Percentiles rank a stretch among this genome's conserved stretches.
These are phyloP conservation scores for Tympanoctomys barrerae DNA, from an alignment of 2,797 vertebrate genomes.

Conservation along the genomic window DNA sequence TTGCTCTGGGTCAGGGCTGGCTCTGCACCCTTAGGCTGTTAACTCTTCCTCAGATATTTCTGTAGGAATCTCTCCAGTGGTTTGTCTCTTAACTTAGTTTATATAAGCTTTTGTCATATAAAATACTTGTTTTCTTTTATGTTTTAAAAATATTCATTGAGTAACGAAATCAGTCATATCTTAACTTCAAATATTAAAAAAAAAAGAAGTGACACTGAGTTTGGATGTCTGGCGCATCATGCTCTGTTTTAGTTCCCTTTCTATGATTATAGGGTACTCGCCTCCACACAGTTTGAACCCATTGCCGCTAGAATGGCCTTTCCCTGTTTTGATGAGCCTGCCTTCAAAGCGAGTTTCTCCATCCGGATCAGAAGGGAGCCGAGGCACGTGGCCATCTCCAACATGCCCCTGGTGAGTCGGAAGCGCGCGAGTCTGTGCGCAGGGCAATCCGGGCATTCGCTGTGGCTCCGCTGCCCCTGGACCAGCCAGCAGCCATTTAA, in stretches of 20 bases:
- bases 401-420: slow-evolving; percentile 93
- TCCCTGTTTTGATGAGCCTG: slow-evolving; percentile 96
- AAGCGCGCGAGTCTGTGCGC: rapidly evolving
- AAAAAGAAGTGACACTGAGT: background rate
- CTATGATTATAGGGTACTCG: slow-evolving; percentile 89
- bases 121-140: slow-evolving; percentile 1
- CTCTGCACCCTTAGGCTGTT: too few species aligned
- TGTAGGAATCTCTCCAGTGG: background rate
- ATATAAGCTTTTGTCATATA: background rate
- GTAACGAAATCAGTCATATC: background rate
- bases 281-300: slow-evolving; percentile 95
- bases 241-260: slow-evolving; percentile 15
- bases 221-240: background rate
- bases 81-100: background rate
- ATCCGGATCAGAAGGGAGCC: slow-evolving; percentile 91
- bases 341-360: slow-evolving; percentile 94
- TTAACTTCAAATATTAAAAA: background rate
- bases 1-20: too few species aligned
- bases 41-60: slow-evolving; percentile 20
- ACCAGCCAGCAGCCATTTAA: background rate
- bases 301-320: slow-evolving; percentile 94
- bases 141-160: background rate
- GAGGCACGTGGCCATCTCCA: slow-evolving; percentile 92
- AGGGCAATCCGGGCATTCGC: background rate
- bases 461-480: background rate